Evolutionary conservation across 2,797 vertebrate genomes (phyloP).

Genomic region (Chelmon rostratus): DNA sequence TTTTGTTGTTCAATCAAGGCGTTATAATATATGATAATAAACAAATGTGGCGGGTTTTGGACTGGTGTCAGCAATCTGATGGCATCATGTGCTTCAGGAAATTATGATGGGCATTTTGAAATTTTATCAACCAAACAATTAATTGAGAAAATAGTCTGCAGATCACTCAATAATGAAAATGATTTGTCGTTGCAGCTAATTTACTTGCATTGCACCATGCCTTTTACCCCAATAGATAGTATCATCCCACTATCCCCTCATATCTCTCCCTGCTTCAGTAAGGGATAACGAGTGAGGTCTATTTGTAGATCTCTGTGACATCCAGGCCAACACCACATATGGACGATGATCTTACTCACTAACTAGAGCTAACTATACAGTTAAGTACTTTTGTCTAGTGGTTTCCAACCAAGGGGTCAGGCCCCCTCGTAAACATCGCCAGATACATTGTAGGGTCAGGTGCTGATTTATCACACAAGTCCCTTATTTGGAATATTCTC

Average conservation of each 20-base stretch:
- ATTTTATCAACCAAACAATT: neutral
- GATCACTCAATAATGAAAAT: neutral
- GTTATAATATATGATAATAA: too few species aligned
- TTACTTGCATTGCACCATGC: neutral
- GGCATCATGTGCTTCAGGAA: neutral
- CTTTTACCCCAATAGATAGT: neutral
- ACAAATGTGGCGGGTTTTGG: neutral
- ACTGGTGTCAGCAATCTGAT: neutral
- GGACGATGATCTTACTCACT: neutral
- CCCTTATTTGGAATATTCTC: too few species aligned
- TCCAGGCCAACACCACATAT: neutral
- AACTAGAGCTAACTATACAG: too few species aligned
- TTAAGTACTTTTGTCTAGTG: too few species aligned
- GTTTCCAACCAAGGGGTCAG: too few species aligned
- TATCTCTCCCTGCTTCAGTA: conserved; percentile 9
- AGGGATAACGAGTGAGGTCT: neutral
- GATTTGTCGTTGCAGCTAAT: neutral
- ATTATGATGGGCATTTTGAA: neutral
- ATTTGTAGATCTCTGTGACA: conserved; percentile 26
- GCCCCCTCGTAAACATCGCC: too few species aligned
- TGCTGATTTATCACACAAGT: too few species aligned
- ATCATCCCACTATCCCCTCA: neutral
- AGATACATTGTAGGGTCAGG: too few species aligned
- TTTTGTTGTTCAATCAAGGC: too few species aligned
- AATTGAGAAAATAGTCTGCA: neutral